Evolutionary conservation across 2,113 vertebrate species (phyloP).

Genomic region (Carettochelys insculpta): DNA sequence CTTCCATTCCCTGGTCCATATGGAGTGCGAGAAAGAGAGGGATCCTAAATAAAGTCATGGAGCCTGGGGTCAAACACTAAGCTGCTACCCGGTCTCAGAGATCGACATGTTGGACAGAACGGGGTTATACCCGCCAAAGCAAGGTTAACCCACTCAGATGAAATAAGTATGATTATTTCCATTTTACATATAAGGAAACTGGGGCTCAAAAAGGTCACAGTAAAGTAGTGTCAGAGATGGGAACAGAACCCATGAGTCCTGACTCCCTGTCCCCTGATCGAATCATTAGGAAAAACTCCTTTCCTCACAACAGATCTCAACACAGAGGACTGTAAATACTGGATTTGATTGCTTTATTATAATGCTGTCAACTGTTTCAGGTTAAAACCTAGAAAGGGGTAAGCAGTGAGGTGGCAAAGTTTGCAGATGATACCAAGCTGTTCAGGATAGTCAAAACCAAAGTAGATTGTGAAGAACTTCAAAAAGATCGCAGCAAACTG

Average conservation of each 20-base stretch:
- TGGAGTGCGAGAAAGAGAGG: neutral
- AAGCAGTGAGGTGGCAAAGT: too few species aligned
- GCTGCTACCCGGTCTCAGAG: neutral
- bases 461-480: too few species aligned
- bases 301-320: neutral
- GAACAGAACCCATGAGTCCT: neutral
- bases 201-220: neutral
- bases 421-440: too few species aligned
- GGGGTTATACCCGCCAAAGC: neutral
- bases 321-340: neutral
- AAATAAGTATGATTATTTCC: neutral
- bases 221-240: neutral
- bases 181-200: neutral
- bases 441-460: too few species aligned
- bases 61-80: neutral
- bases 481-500: too few species aligned
- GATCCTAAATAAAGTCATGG: neutral
- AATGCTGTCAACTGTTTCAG: neutral
- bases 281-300: neutral
- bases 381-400: too few species aligned
- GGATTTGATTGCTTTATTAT: neutral
- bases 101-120: fast-evolving
- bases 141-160: fast-evolving
- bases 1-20: neutral
- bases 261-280: neutral